Conservation (phyloP, 2,797 vertebrate species). For the Hippopotamyrus pictus region DNA sequence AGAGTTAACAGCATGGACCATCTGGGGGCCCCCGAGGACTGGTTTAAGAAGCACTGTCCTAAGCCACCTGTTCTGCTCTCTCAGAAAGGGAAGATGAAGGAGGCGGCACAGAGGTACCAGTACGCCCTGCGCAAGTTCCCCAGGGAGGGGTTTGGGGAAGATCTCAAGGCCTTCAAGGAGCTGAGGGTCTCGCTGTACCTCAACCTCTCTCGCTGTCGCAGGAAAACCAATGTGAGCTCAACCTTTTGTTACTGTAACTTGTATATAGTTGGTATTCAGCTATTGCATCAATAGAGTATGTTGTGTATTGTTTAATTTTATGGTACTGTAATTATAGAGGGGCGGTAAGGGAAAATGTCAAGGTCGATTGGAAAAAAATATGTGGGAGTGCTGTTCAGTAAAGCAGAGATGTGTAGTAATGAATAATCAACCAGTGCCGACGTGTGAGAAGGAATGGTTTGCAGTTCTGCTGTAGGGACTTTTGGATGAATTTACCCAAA, state of each 20-base stretch:
- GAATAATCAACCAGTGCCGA: not conserved
- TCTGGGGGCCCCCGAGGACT: not conserved
- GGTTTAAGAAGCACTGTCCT: not conserved
- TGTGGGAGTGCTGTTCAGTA: not conserved
- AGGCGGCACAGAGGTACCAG: constrained; percentile 95
- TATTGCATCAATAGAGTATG: not conserved
- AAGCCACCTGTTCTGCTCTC: constrained; percentile 24
- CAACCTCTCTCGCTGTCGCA: constrained; percentile 90
- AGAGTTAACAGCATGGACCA: not conserved
- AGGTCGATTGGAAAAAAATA: not conserved
- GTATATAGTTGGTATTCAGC: not conserved
- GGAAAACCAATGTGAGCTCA: constrained; percentile 91
- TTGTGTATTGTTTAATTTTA: not conserved
- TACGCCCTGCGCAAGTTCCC: constrained; percentile 96
- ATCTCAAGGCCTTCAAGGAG: constrained; percentile 91
- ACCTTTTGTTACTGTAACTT: not conserved
- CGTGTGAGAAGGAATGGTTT: not conserved
- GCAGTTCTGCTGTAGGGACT: not conserved
- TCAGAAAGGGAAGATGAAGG: constrained; percentile 98
- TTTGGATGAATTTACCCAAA: not conserved
- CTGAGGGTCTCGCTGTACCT: constrained; percentile 90
- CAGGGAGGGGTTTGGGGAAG: constrained; percentile 92
- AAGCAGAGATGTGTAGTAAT: not conserved
- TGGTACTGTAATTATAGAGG: not conserved
- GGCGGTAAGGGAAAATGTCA: not conserved